Conservation (phyloP, 2,888 invertebrate species). For the Cenopis cana region DNA sequence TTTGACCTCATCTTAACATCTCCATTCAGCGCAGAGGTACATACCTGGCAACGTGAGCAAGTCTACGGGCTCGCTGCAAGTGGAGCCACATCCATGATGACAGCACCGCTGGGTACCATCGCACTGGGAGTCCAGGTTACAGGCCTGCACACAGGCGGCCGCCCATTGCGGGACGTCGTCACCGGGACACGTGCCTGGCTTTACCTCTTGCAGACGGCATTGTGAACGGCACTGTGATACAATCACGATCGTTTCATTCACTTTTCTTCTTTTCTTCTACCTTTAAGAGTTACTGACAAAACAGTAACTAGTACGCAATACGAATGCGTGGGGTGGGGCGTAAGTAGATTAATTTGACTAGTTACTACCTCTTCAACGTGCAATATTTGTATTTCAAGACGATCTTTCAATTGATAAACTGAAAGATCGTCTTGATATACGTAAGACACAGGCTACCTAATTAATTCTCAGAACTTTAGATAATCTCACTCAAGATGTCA, state of each 20-base stretch:
- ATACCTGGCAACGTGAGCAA: conserved; percentile 85
- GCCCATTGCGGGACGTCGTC: conserved; percentile 82
- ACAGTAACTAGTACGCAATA: no score
- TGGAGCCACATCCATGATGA: conserved; percentile 87
- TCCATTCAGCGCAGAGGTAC: conserved; percentile 48
- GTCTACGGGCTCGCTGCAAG: conserved; percentile 87
- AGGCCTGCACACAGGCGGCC: conserved; percentile 86
- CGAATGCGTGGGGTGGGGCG: no score
- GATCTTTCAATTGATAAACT: no score
- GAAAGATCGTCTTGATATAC: no score
- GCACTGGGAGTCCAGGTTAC: conserved; percentile 88
- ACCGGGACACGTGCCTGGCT: conserved; percentile 76
- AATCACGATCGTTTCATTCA: conserved; percentile 10
- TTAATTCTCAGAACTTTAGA: no score
- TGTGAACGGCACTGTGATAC: conserved; percentile 83
- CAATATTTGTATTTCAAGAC: no score
- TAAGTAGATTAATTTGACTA: no score
- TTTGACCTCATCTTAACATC: background rate
- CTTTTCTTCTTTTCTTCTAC: no score
- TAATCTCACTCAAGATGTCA: no score
- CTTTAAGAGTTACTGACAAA: no score
- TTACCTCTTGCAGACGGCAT: conserved; percentile 80
- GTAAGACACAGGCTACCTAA: no score
- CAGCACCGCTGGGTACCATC: conserved; percentile 89
- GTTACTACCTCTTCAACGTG: no score